phyloP scores from a whole-genome alignment of 2,888 invertebrate genomes.

The Melanophora roralis region DNA sequence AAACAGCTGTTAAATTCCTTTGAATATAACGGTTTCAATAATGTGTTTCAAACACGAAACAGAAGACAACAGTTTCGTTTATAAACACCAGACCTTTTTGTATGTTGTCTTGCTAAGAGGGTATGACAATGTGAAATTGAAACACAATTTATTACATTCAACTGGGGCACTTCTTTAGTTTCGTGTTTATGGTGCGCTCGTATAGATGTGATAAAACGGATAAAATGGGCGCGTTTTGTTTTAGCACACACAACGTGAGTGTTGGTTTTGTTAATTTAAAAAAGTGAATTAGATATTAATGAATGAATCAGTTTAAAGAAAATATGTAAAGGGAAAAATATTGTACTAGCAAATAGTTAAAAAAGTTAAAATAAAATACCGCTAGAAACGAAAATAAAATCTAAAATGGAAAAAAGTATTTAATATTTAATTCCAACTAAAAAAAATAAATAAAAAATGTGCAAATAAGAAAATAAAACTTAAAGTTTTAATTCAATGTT shows the following conservation, averaged over 20 bases:
- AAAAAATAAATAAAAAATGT: too few species aligned
- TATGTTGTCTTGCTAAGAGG: constrained; percentile 37
- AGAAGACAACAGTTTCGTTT: constrained; percentile 37
- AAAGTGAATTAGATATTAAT: constrained; percentile 5
- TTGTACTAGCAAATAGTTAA: neutral
- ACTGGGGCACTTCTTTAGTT: constrained; percentile 69
- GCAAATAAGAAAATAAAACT: neutral
- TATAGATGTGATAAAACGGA: constrained; percentile 72
- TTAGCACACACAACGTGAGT: constrained; percentile 45
- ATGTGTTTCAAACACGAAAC: constrained; percentile 18
- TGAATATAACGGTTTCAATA: neutral
- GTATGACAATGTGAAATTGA: constrained; percentile 46
- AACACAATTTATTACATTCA: constrained; percentile 59
- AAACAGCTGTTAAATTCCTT: constrained; percentile 3
- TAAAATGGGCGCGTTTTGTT: constrained; percentile 48
- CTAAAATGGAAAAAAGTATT: neutral
- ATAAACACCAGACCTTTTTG: neutral
- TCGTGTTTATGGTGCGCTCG: constrained; percentile 76
- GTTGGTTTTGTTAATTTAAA: constrained; percentile 15
- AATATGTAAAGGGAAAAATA: neutral
- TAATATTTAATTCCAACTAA: neutral
- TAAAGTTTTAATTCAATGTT: neutral
- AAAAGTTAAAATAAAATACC: constrained; percentile 19
- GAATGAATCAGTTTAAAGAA: constrained; percentile 18
- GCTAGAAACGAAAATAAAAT: constrained; percentile 2